Evolutionary conservation across 2,888 invertebrate genomes (phyloP), one percentile per base, ranked within the genome.

Genomic region (Chymomyza fuscimana): DNA sequence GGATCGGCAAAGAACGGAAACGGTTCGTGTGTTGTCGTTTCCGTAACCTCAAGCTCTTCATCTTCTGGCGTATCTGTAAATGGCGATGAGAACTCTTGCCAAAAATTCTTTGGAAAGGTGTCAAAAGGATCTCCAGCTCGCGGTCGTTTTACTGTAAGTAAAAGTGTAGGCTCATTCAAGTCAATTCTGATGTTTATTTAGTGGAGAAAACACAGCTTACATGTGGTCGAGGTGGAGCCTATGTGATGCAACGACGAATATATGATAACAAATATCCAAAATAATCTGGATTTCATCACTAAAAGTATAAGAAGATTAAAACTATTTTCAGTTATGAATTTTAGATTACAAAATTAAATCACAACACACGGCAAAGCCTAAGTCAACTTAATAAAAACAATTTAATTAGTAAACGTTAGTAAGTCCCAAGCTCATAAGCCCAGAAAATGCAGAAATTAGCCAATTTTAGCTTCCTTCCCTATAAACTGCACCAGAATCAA

Each of bases 1-100:
- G 93, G 92, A 85, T 95, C 95, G 86, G 95, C 95, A 90, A 96
- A 96, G 91, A 94, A 95, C 0, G 96, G 95, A 77, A 94, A 92
- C 0, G 95, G 95, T 81, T 95, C 95, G 12, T 94, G 93, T n/a
- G 94, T 94, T 5, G 93, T 94, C 19, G 91, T 91, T 72, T 91
- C 91, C 9, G 88, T 89, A 67, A 89, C 87, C 81, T 91, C 90
- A 32, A 89, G 83, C 46, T 91, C 91, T 22, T 91, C 91, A 84
- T 91, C 90, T 59, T 91, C 91, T 9, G 92, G 92, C 68, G 90
- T 91, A 72, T 92, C 92, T 80, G 92, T 92, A 69, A 92, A 92
- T 5, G 92, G 92, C 32, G 92, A 92, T 72, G 92, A 92, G 74
- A 92, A 92, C 79, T 92, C 92, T 76, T 92, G 92, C 92, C 92